phyloP scores from a whole-genome alignment of 64 coral and sea anemone genomes.

The Cladopsammia gracilis region DNA sequence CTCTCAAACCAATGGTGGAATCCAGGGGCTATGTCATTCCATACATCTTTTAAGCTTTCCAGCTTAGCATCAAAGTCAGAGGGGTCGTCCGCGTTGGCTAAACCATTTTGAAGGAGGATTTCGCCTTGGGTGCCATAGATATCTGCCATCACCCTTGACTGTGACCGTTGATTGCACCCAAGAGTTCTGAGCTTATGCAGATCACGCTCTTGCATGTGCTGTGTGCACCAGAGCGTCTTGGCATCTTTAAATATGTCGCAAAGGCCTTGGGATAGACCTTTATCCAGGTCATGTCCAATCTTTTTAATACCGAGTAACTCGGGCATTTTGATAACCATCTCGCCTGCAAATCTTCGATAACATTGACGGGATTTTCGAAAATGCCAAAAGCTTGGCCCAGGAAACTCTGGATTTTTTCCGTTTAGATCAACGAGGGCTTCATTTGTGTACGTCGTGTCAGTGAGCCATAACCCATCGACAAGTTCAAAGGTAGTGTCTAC shows the following conservation, averaged over 20 bases:
- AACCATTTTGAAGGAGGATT: constrained; percentile 11
- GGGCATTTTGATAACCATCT: constrained; percentile 25
- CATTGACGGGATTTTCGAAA: constrained; percentile 26
- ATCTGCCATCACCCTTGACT: constrained; percentile 34
- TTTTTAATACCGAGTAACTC: constrained; percentile 19
- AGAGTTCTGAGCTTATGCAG: constrained; percentile 13
- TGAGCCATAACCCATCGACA: constrained; percentile 71
- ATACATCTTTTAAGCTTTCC: constrained; percentile 15
- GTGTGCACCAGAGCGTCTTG: constrained; percentile 36
- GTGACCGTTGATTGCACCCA: not conserved
- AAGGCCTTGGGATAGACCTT: constrained; percentile 25
- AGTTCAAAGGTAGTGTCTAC: constrained; percentile 75
- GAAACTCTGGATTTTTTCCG: constrained; percentile 42
- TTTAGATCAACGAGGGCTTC: constrained; percentile 55
- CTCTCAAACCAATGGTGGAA: constrained; percentile 38
- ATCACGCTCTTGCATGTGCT: constrained; percentile 32
- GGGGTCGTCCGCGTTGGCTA: constrained; percentile 34
- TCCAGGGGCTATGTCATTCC: constrained; percentile 18
- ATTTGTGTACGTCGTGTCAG: constrained; percentile 66
- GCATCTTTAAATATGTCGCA: constrained; percentile 6
- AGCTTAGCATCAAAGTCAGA: constrained; percentile 31
- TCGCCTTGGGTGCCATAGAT: constrained; percentile 27
- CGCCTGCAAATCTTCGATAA: constrained; percentile 47
- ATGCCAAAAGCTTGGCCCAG: constrained; percentile 49
- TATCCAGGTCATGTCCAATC: constrained; percentile 54